Base-by-base conservation (phyloP, 2,888 invertebrate genomes). In the Nycteola revayana region DNA sequence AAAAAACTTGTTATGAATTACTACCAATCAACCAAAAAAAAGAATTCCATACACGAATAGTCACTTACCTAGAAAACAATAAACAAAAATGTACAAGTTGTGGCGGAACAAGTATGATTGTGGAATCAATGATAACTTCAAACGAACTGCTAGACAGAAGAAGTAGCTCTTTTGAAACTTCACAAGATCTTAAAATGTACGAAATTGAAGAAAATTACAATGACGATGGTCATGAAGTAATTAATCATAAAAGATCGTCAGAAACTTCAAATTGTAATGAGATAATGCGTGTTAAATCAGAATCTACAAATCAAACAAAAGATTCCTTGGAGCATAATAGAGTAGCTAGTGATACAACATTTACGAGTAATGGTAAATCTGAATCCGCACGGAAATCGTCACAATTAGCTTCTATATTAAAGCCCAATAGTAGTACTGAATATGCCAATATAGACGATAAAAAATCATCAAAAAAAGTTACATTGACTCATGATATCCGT, bases 21-120 rank as follows among this genome's bases (percentile, higher is more conserved):
- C 63, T 92, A 10, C 84, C 90, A 0, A 66, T 84, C 5, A 89
- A 88, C 48, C 90, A 91, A 48, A 90, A 87, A 49, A 90, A 85
- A 46, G 89, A 90, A 53, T 87, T 91, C 52, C 92, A 92, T 49
- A 64, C 83, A 0, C 80, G 88, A 33, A 83, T 89, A 17, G 86
- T 90, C 0, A 76, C 78, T 25, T 81, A 90, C 38, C 75, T 91
- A 31, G 88, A 90, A 60, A 78, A 73, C 41, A 81, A 85, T 46
- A 80, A 81, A 28, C 89, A 82, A 43, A 88, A 82, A 45, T 92
- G 92, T 56, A 66, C 65, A 1, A 65, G 76, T 25, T 92, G 92
- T 49, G 87, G 88, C 2, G 88, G 88, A 1, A 61, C 59, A 37
- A 52, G 74, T 26, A 80, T 76, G 72, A 60, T 84, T 34, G 77